phyloP scores from a whole-genome alignment of 2,888 invertebrate genomes.

The Parnassius apollo region DNA sequence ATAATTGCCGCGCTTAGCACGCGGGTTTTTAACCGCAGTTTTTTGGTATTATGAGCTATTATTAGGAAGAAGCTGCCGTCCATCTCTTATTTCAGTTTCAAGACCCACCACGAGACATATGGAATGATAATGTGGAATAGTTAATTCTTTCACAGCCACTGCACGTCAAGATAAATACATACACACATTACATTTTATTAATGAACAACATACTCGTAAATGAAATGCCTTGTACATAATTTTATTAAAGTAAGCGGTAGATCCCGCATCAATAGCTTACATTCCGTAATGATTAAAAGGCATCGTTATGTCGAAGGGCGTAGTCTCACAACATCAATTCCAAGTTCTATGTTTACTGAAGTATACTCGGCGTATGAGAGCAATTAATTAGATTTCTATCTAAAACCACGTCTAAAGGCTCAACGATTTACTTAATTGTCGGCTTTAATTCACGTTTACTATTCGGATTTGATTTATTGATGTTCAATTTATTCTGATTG shows the following conservation, averaged over 20 bases:
- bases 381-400: constrained; percentile 28
- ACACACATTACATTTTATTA: too few relatives aligned
- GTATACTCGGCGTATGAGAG: constrained; percentile 22
- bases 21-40: too few relatives aligned
- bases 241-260: neutral
- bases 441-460: constrained; percentile 8
- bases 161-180: too few relatives aligned
- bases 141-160: too few relatives aligned
- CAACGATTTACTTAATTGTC: constrained; percentile 19
- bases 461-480: constrained; percentile 19
- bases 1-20: too few relatives aligned
- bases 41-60: too few relatives aligned
- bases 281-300: constrained; percentile 22
- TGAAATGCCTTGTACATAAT: too few relatives aligned
- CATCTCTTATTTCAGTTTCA: too few relatives aligned
- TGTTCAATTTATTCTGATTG: neutral
- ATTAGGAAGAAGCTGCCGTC: too few relatives aligned
- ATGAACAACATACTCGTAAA: too few relatives aligned
- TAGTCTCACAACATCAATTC: constrained; percentile 22
- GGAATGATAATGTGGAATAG: too few relatives aligned
- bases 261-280: constrained; percentile 7
- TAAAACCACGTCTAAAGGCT: constrained; percentile 19
- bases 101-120: too few relatives aligned
- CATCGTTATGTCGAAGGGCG: constrained; percentile 19
- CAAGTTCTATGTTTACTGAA: constrained; percentile 18